These are phyloP conservation scores for Ophraella communa DNA, from an alignment of 2,888 invertebrate species.

Conservation along the genomic window DNA sequence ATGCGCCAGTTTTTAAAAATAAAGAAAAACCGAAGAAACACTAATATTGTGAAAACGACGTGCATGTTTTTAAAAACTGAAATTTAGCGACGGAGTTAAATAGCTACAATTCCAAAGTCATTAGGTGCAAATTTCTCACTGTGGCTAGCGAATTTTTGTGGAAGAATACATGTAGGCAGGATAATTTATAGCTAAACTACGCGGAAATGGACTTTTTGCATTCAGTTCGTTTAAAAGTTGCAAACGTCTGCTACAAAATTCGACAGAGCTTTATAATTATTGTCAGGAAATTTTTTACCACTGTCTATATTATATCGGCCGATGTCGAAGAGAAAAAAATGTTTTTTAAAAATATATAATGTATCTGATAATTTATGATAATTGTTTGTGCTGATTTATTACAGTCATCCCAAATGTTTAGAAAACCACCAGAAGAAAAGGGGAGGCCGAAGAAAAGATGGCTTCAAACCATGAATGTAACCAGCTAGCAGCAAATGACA, in stretches of 20 bases:
- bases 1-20: background rate
- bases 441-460: too few species aligned
- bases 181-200: slow-evolving; percentile 41
- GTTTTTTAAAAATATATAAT: too few species aligned
- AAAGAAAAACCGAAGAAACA: background rate
- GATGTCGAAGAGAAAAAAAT: too few species aligned
- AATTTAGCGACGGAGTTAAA: slow-evolving; percentile 24
- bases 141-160: slow-evolving; percentile 31
- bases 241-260: slow-evolving; percentile 18
- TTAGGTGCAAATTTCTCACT: slow-evolving; percentile 37
- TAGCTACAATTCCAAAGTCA: slow-evolving; percentile 37
- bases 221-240: slow-evolving; percentile 33
- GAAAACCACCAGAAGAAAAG: too few species aligned
- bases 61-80: slow-evolving; percentile 18
- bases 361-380: too few species aligned
- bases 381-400: too few species aligned
- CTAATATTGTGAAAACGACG: background rate
- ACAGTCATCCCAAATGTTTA: too few species aligned
- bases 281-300: slow-evolving; percentile 1
- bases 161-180: slow-evolving; percentile 28
- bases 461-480: too few species aligned
- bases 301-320: too few species aligned
- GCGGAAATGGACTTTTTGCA: slow-evolving; percentile 39
- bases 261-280: slow-evolving; percentile 7
- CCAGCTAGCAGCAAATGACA: too few species aligned